These are phyloP conservation scores for Coregonus sp. DNA, from an alignment of 2,797 vertebrate species.

Conservation along the genomic window DNA sequence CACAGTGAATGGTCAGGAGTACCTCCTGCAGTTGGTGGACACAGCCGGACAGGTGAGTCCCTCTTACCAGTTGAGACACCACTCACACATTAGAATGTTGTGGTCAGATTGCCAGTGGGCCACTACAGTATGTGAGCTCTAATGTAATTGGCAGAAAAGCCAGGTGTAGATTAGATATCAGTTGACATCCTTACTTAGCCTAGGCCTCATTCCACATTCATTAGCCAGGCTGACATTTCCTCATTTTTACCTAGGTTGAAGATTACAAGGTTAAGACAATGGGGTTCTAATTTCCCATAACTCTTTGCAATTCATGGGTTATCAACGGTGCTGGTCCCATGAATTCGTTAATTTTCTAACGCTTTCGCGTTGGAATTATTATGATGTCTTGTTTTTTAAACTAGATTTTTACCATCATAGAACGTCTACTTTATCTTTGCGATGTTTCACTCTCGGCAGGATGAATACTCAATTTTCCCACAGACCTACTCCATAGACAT, in stretches of 20 bases:
- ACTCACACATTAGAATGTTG: too few species aligned
- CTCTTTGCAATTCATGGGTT: too few species aligned
- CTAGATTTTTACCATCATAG: neutral
- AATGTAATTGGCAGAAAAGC: neutral
- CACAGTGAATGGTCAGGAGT: conserved; percentile 97
- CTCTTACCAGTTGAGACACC: neutral
- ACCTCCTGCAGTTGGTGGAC: conserved; percentile 97
- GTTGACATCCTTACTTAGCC: neutral
- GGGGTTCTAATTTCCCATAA: too few species aligned
- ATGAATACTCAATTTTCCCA: conserved; percentile 99
- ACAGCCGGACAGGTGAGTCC: conserved; percentile 91
- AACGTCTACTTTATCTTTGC: neutral
- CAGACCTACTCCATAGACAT: conserved; percentile 99
- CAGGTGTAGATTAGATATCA: neutral
- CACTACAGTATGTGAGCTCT: neutral
- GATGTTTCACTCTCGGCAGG: conserved; percentile 68
- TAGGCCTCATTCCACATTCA: too few species aligned
- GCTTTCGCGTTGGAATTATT: too few species aligned
- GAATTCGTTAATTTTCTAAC: too few species aligned
- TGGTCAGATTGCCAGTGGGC: neutral
- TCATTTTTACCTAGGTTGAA: too few species aligned
- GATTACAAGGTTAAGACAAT: too few species aligned
- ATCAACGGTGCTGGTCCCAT: too few species aligned
- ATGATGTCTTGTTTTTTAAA: neutral
- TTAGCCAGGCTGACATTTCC: neutral